Base-by-base conservation (phyloP, 2,113 vertebrate genomes). In the Maccullochella peelii region DNA sequence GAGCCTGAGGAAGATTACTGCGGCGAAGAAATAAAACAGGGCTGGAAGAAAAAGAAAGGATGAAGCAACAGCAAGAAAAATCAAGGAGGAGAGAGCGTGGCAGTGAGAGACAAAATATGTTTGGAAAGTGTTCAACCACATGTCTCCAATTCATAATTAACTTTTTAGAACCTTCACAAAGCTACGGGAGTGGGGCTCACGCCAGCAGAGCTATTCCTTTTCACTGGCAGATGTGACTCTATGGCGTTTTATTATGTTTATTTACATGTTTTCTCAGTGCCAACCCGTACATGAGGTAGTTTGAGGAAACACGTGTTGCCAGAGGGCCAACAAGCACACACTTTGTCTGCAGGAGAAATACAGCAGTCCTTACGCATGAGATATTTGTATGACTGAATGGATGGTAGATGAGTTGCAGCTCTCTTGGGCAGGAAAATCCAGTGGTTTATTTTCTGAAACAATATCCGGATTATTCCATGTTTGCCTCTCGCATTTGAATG, bases 141-240 rank as follows among this genome's bases (percentile, higher is more conserved):
- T 79, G 85, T 92, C 93, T 94, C 82, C 85, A 88, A 94, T 94
- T 93, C 92, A 94, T 95, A 95, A 95, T 95, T 93, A 94, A 94
- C 91, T 90, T 94, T 93, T 90, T 79, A 87, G 86, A 92, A 91
- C 91, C 90, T 84, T 92, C 77, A 86, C 82, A 92, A 91, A 90
- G 91, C 91, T 81, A 69, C 81, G n/a, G 85, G 82, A 82, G 79
- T 76, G 77, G 80, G 89, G 84, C 86, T 85, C 55, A 36, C 80
- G 88, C 89, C 86, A 93, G 82, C 76, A 23, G 73, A 89, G 86
- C 74, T 81, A 82, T 93, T 91, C 83, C 77, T 87, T 90, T 89
- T 93, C 83, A 73, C 88, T 82, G 79, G 89, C 91, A 94, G 89
- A 92, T 93, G 91, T 92, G 89, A 89, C 91, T 89, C 52, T 69